These are phyloP conservation scores for Rhagoletis zephyria DNA, from an alignment of 1,140 invertebrate species.

Conservation along the genomic window DNA sequence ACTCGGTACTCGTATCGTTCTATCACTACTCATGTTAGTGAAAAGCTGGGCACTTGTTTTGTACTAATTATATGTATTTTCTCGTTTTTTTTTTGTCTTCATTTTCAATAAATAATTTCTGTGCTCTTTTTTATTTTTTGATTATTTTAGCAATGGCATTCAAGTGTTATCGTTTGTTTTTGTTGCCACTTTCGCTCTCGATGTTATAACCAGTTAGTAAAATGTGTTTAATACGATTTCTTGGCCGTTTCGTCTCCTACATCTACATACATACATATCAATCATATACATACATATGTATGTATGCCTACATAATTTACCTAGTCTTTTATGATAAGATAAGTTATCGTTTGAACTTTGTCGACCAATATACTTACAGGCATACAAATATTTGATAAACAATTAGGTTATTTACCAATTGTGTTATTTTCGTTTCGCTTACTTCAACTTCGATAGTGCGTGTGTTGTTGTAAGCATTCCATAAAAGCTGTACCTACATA, in stretches of 20 bases:
- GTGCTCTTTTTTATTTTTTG: no score
- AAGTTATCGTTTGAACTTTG: neutral
- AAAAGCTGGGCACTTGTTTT: no score
- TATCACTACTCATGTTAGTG: no score
- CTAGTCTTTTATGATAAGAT: constrained; percentile 15
- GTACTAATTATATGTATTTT: no score
- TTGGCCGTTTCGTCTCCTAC: no score
- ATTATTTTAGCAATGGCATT: no score
- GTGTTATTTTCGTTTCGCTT: neutral
- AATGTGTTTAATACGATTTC: neutral
- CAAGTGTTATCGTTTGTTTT: neutral
- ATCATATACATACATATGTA: no score
- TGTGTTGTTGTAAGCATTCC: neutral
- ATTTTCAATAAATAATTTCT: no score
- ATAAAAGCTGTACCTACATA: neutral
- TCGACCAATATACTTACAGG: neutral
- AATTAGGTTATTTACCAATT: neutral
- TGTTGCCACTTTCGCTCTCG: neutral
- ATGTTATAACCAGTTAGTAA: neutral
- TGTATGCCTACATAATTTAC: neutral
- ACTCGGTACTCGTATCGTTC: no score
- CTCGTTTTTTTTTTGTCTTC: no score
- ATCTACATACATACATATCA: no score
- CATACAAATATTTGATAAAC: constrained; percentile 3
- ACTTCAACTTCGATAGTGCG: no score